These are phyloP conservation scores for Timema podura DNA, from an alignment of 2,888 invertebrate genomes.

Conservation along the genomic window DNA sequence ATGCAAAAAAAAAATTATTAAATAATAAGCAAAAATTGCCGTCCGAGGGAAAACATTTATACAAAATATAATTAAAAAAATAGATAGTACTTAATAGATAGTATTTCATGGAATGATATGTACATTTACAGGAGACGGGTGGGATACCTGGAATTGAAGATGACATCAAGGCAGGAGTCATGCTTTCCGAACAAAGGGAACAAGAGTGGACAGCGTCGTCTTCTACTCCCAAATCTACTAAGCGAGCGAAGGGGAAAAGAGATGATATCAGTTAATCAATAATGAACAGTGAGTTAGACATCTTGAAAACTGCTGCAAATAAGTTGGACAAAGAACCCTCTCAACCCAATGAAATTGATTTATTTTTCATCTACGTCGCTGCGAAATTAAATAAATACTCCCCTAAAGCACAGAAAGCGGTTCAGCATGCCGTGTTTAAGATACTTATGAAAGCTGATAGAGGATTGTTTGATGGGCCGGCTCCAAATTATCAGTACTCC, in stretches of 20 bases:
- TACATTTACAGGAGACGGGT: conserved; percentile 12
- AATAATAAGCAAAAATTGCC: not conserved
- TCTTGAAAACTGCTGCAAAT: conserved; percentile 12
- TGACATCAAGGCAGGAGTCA: conserved; percentile 10
- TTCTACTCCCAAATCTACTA: conserved; percentile 17
- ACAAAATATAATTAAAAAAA: not conserved
- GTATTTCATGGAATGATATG: conserved; percentile 6
- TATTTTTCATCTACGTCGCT: conserved; percentile 16
- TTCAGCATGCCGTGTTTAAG: conserved; percentile 15
- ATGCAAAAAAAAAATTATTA: not conserved
- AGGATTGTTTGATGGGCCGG: conserved; percentile 13
- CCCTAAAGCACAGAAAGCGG: not conserved
- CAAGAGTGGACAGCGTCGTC: conserved; percentile 7
- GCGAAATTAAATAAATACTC: conserved; percentile 13
- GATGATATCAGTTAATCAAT: conserved; percentile 13
- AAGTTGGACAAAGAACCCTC: conserved; percentile 15
- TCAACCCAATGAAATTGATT: conserved; percentile 11
- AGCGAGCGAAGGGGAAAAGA: conserved; percentile 1
- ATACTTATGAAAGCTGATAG: conserved; percentile 17
- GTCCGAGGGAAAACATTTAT: not conserved
- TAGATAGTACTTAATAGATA: conserved; percentile 7
- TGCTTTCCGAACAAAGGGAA: conserved; percentile 2
- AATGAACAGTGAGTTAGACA: conserved; percentile 7
- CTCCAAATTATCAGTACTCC: conserved; percentile 5
- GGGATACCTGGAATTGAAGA: conserved; percentile 12